These are phyloP conservation scores for Etheostoma cragini DNA, from an alignment of 2,113 vertebrate species.

Conservation along the genomic window DNA sequence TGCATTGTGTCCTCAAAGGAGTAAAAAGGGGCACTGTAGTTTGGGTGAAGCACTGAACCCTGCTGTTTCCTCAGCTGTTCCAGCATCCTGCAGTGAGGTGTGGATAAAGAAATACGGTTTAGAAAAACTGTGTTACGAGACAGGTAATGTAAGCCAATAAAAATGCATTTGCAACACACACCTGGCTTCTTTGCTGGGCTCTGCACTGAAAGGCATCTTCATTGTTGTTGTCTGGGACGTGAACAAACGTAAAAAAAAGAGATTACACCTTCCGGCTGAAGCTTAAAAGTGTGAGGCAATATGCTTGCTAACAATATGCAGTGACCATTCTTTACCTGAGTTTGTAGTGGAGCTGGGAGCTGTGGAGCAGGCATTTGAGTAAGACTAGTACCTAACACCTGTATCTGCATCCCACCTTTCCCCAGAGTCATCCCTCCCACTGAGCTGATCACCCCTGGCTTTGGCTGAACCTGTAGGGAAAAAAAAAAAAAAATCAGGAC, in stretches of 20 bases:
- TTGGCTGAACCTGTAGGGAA: conserved; percentile 79
- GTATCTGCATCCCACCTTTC: conserved; percentile 82
- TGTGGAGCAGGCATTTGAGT: conserved; percentile 79
- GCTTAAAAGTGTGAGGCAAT: background rate
- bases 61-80: conserved; percentile 95
- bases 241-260: conserved; percentile 18
- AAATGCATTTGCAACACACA: conserved; percentile 63
- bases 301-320: background rate
- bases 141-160: background rate
- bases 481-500: background rate
- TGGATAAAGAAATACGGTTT: background rate
- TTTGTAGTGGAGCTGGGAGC: conserved; percentile 65
- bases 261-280: conserved; percentile 1
- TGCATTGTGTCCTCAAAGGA: conserved; percentile 90
- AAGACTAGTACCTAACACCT: conserved; percentile 79
- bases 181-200: conserved; percentile 96
- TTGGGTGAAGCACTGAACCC: conserved; percentile 91
- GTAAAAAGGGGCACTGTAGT: conserved; percentile 90
- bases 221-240: conserved; percentile 80
- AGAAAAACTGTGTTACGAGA: background rate
- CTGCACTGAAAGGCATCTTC: conserved; percentile 88
- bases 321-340: conserved; percentile 70
- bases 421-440: conserved; percentile 80
- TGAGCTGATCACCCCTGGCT: conserved; percentile 87
- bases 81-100: conserved; percentile 84